Base-by-base conservation (phyloP, 2,888 invertebrate genomes). In the Melikaiella ostensackeni region DNA sequence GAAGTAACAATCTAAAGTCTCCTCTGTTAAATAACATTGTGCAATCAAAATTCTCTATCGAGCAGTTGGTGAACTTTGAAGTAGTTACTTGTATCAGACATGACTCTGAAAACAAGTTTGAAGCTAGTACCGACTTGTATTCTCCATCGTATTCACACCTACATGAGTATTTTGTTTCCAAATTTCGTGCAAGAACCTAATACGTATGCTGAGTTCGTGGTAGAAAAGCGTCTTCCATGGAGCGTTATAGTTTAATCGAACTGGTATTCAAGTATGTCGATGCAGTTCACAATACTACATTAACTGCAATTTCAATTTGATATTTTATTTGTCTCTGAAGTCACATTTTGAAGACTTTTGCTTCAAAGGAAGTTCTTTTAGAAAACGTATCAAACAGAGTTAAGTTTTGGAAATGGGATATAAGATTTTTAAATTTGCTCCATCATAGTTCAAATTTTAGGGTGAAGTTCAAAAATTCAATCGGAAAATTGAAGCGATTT, bases 131-230 rank as follows among this genome's bases (percentile, higher is more conserved):
- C 11, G 42, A 66, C 27, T 66, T 66, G 46, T 50, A 50, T 66
- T 46, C 19, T 30, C 30, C 30, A 46, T 50, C 27, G 9, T 70
- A 33, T 70, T 42, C 62, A 76, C 81, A 79, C 76, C 50, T 81
- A 78, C 46, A 63, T 16, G 35, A 66, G 33, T 57, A 64, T 73
- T 63, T 75, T 77, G 81, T 79, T 82, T 77, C 77, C 77, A 81
- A 82, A 83, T 82, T 84, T 84, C 79, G 79, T 78, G 80, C 82
- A 84, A 82, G 82, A 84, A 83, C 79, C 80, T 81, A 84, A 84
- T n/a, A n/a, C n/a, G n/a, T 84, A 83, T 82, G 77, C 83, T 80
- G 70, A 74, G 77, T 80, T 79, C 80, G 57, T 5, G 27, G 50
- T n/a, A n/a, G n/a, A n/a, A n/a, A n/a, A n/a, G n/a, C n/a, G n/a